Percentiles rank a stretch among this genome's conserved stretches.
Evolutionary conservation across 2,797 vertebrate species (phyloP).

Genomic region (Hyperoplus lanceolatus): DNA sequence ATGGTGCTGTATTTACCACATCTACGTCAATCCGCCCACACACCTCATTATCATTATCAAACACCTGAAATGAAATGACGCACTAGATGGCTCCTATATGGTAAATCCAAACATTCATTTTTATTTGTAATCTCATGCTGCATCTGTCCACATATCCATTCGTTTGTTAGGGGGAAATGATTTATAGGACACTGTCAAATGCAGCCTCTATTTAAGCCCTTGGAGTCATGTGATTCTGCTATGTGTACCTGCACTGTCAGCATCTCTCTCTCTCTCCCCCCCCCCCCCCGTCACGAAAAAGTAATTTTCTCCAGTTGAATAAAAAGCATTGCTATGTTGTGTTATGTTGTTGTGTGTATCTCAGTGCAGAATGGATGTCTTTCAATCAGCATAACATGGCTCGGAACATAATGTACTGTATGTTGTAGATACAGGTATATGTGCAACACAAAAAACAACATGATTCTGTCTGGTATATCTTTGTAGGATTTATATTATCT

Average conservation of each 20-base stretch:
- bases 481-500: slow-evolving; percentile 54
- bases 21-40: slow-evolving; percentile 3
- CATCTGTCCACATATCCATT: slow-evolving; percentile 29
- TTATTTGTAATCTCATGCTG: neutral
- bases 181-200: slow-evolving; percentile 43
- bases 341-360: slow-evolving; percentile 54
- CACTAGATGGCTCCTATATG: slow-evolving; percentile 51
- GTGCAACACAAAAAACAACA: too few relatives aligned
- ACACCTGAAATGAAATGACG: slow-evolving; percentile 60
- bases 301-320: slow-evolving; percentile 61
- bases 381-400: slow-evolving; percentile 55
- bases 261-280: slow-evolving; percentile 19
- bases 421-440: too few relatives aligned
- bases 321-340: slow-evolving; percentile 56
- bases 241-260: slow-evolving; percentile 70
- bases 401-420: slow-evolving; percentile 37
- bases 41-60: slow-evolving; percentile 62
- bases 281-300: slow-evolving; percentile 47
- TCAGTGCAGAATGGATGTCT: slow-evolving; percentile 44
- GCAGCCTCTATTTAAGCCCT: slow-evolving; percentile 21
- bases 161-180: slow-evolving; percentile 32
- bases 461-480: slow-evolving; percentile 46
- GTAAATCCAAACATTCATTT: slow-evolving; percentile 35
- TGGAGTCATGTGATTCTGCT: slow-evolving; percentile 45
- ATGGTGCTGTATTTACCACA: neutral